Conservation (phyloP, 2,888 invertebrate genomes). For the Drosophila fungiperda region DNA sequence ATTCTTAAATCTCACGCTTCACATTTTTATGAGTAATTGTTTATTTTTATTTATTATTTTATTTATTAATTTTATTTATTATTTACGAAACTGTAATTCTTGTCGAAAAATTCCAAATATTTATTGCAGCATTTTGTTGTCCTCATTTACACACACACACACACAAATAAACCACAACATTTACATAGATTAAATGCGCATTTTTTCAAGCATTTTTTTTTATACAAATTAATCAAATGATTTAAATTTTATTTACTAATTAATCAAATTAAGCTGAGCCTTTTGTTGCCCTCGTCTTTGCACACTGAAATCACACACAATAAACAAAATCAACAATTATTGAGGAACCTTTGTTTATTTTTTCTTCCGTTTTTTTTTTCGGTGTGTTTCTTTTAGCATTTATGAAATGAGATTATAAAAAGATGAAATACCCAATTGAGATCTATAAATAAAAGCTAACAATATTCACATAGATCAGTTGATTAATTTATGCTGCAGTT, state of each 20-base stretch:
- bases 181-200: constrained; percentile 42
- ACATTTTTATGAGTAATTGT: no score
- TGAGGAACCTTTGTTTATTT: constrained; percentile 12
- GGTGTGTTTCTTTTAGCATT: not conserved
- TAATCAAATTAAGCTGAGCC: constrained; percentile 77
- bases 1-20: constrained; percentile 68
- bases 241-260: constrained; percentile 56
- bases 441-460: constrained; percentile 1
- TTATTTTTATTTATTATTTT: no score
- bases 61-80: constrained; percentile 14
- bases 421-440: constrained; percentile 3
- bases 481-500: constrained; percentile 12
- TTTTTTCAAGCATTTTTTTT: constrained; percentile 69
- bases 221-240: constrained; percentile 11
- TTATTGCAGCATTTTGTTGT: constrained; percentile 58
- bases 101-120: constrained; percentile 70
- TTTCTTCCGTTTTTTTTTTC: constrained; percentile 18
- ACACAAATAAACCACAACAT: constrained; percentile 1
- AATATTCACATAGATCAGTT: constrained; percentile 15
- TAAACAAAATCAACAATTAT: constrained; percentile 13
- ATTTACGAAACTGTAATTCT: constrained; percentile 50
- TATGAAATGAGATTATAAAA: constrained; percentile 10
- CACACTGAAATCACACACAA: constrained; percentile 26
- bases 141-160: constrained; percentile 5
- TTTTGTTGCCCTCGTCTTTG: constrained; percentile 61